Evolutionary conservation across 2,797 vertebrate genomes (phyloP).

Genomic region (Trachurus trachurus): DNA sequence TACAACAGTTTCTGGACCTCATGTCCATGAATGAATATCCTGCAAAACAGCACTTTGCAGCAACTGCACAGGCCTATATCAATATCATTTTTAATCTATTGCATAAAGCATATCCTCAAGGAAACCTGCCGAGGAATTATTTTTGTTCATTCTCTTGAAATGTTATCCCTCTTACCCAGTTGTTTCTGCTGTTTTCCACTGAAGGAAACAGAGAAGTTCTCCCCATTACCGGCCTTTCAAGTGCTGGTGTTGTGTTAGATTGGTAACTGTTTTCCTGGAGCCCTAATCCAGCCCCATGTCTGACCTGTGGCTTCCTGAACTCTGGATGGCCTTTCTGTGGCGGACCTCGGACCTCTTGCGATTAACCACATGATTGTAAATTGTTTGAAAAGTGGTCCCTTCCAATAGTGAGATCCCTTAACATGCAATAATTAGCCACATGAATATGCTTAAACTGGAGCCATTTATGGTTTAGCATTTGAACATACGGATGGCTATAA

Average conservation of each 20-base stretch:
- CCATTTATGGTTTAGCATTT: slow-evolving; percentile 63
- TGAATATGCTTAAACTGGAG: slow-evolving; percentile 67
- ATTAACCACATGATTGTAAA: slow-evolving; percentile 44
- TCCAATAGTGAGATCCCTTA: slow-evolving; percentile 44
- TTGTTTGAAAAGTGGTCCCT: slow-evolving; percentile 14
- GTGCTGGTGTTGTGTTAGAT: not conserved
- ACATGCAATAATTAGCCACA: slow-evolving; percentile 53
- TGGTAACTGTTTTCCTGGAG: not conserved
- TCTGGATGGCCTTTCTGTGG: slow-evolving; percentile 18
- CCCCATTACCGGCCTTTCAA: not conserved
- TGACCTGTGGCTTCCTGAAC: slow-evolving; percentile 11
- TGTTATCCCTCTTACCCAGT: not conserved
- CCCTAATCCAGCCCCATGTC: not conserved
- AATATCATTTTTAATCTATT: not conserved
- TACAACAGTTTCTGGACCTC: not conserved
- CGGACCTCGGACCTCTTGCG: slow-evolving; percentile 1
- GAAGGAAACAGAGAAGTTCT: not conserved
- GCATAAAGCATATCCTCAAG: not conserved
- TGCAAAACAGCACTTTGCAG: not conserved
- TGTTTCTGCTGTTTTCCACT: not conserved
- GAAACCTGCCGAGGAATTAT: not conserved
- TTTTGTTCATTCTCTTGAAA: no score
- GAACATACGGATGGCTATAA: slow-evolving; percentile 66
- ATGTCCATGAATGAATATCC: not conserved
- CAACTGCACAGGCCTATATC: not conserved